Evolutionary conservation across 92 coral and sea anemone species (phyloP).

Genomic region (Zoanthus gigantus): DNA sequence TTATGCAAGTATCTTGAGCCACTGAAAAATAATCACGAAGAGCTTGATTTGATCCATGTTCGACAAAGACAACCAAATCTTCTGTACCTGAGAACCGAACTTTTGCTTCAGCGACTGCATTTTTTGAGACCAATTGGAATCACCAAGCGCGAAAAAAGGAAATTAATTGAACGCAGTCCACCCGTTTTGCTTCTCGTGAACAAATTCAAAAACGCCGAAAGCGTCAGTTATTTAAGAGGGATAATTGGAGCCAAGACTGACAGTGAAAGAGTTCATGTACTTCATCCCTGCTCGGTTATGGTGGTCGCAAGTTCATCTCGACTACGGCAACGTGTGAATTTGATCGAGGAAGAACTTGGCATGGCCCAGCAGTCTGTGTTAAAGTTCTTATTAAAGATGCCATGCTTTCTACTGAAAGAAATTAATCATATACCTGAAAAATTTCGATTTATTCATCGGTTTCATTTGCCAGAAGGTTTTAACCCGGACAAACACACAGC

Average conservation of each 20-base stretch:
- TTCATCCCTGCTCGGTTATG: conserved; percentile 72
- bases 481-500: conserved; percentile 84
- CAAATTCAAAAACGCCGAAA: conserved; percentile 36
- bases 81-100: conserved; percentile 75
- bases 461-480: conserved; percentile 71
- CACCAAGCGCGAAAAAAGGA: conserved; percentile 74
- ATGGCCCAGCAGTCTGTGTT: conserved; percentile 80
- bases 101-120: conserved; percentile 73
- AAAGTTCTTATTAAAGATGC: conserved; percentile 69
- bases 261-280: conserved; percentile 61
- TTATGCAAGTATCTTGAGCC: conserved; percentile 62
- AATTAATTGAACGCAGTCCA: conserved; percentile 74
- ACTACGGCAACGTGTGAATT: conserved; percentile 60
- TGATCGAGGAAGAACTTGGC: conserved; percentile 79
- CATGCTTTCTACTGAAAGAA: conserved; percentile 70
- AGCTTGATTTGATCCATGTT: conserved; percentile 70
- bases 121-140: conserved; percentile 78
- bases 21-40: conserved; percentile 70
- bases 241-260: conserved; percentile 53
- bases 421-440: conserved; percentile 52
- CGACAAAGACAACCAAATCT: conserved; percentile 79
- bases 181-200: conserved; percentile 70
- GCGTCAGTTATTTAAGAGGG: conserved; percentile 76
- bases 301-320: conserved; percentile 66
- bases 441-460: conserved; percentile 73